Percentiles rank a stretch among this genome's conserved stretches.
phyloP scores from a whole-genome alignment of 1,140 invertebrate species.

The Drosophila leontia region DNA sequence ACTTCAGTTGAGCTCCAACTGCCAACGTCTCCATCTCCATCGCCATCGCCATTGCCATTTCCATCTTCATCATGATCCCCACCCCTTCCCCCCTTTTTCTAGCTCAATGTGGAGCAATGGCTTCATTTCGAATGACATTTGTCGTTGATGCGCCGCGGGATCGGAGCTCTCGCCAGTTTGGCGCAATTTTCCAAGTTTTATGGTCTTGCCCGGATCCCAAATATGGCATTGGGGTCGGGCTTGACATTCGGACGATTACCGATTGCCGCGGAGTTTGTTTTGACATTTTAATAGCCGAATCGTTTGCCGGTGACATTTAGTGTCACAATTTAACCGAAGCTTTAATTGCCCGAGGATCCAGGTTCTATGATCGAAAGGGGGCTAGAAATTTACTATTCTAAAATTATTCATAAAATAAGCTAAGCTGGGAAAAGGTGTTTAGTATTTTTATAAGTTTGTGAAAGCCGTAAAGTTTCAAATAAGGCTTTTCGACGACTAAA shows the following conservation, averaged over 20 bases:
- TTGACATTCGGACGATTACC: constrained; percentile 31
- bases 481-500: background rate
- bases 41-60: constrained; percentile 13
- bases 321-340: constrained; percentile 68
- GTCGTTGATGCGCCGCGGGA: constrained; percentile 71
- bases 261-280: constrained; percentile 61
- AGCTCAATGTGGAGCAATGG: constrained; percentile 69
- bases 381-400: too few relatives aligned
- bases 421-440: too few relatives aligned
- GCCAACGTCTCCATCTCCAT: constrained; percentile 28
- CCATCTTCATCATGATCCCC: constrained; percentile 36
- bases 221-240: constrained; percentile 58
- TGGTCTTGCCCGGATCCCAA: constrained; percentile 51
- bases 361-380: background rate
- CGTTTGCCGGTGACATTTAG: constrained; percentile 63
- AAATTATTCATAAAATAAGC: background rate
- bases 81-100: background rate
- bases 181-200: constrained; percentile 58
- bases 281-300: constrained; percentile 76
- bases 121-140: constrained; percentile 79
- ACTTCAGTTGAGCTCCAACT: constrained; percentile 47
- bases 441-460: background rate
- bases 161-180: constrained; percentile 40
- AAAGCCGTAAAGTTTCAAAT: background rate
- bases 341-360: constrained; percentile 21